A percentile compares a stretch with the other conserved stretches of the same genome.
Conservation (phyloP, 2,888 invertebrate species). For the Notodonta dromedarius region DNA sequence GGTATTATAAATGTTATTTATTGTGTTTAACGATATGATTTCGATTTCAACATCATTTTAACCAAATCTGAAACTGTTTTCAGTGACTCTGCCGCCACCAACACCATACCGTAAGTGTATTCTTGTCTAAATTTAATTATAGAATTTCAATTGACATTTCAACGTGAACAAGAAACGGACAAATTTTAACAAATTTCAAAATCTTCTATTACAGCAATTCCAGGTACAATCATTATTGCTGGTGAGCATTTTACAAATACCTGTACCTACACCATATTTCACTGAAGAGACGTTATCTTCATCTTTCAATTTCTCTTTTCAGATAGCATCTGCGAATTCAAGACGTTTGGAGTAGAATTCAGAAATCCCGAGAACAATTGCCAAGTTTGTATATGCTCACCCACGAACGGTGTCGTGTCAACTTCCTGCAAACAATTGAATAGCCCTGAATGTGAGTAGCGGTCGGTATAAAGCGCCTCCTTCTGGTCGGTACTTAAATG, state of each 20-base stretch:
- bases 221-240: constrained; percentile 3
- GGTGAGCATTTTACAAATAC: neutral
- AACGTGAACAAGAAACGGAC: neutral
- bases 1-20: constrained; percentile 16
- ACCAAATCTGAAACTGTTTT: neutral
- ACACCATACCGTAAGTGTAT: constrained; percentile 4
- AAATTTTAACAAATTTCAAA: neutral
- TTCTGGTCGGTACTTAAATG: constrained; percentile 45
- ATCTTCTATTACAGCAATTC: neutral
- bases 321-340: constrained; percentile 35
- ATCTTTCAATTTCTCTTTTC: constrained; percentile 23
- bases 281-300: neutral
- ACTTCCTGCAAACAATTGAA: constrained; percentile 41
- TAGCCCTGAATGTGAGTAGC: constrained; percentile 45
- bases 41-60: neutral
- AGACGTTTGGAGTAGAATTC: constrained; percentile 44
- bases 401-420: constrained; percentile 38
- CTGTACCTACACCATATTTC: neutral
- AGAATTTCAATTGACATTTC: too few species aligned
- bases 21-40: neutral
- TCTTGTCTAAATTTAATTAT: neutral
- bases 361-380: constrained; percentile 34
- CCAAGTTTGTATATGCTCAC: constrained; percentile 46
- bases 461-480: constrained; percentile 42
- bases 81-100: constrained; percentile 3